phyloP scores from a whole-genome alignment of 2,113 vertebrate species.

The Campylorhamphus procurvoides region DNA sequence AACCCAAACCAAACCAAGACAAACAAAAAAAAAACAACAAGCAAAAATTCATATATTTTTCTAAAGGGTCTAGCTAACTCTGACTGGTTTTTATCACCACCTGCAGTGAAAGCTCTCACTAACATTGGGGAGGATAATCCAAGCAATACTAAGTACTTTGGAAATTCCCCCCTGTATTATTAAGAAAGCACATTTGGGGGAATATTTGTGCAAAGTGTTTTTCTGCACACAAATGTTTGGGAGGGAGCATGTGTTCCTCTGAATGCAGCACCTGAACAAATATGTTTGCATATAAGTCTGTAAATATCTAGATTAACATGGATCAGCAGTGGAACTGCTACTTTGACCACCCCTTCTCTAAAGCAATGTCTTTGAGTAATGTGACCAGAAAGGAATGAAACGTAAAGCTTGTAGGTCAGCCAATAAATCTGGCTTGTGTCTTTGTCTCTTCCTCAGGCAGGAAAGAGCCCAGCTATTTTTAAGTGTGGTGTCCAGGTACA shows the following conservation, averaged over 20 bases:
- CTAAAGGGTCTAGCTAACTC: neutral
- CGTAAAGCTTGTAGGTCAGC: slow-evolving; percentile 7
- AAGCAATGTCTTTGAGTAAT: neutral
- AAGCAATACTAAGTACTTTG: neutral
- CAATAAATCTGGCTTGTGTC: slow-evolving; percentile 29
- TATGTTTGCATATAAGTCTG: neutral
- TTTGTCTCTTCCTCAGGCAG: slow-evolving; percentile 51
- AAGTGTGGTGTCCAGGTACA: slow-evolving; percentile 41
- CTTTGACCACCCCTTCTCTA: neutral
- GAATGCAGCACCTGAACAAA: slow-evolving; percentile 19
- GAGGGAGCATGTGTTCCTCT: neutral
- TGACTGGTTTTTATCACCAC: neutral
- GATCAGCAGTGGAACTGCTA: neutral
- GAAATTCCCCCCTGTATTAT: neutral
- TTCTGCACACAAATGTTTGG: neutral
- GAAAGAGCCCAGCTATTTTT: slow-evolving; percentile 42
- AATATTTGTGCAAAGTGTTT: neutral
- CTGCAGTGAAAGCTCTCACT: neutral
- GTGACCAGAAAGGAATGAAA: slow-evolving; percentile 23
- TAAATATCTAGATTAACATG: neutral
- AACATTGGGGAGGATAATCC: neutral
- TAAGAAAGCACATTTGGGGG: neutral
- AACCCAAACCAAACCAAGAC: too few relatives aligned
- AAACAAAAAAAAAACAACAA: neutral
- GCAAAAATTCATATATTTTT: neutral